phyloP scores from a whole-genome alignment of 2,888 invertebrate genomes.

The Adelphocoris suturalis region DNA sequence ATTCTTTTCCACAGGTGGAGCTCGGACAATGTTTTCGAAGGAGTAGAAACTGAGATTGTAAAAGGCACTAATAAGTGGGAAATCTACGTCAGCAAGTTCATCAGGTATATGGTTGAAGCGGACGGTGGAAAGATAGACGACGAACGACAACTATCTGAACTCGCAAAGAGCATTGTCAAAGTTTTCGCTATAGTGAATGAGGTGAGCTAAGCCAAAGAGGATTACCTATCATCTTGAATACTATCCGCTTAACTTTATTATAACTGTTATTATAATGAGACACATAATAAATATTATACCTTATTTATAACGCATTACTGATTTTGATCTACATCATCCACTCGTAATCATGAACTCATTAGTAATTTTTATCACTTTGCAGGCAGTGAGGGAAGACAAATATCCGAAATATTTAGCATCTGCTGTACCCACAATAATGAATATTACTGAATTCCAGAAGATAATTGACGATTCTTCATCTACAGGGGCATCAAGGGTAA shows the following conservation, averaged over 20 bases:
- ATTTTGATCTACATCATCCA: too few species aligned
- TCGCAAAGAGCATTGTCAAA: constrained; percentile 21
- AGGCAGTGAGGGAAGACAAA: constrained; percentile 44
- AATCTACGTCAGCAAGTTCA: constrained; percentile 22
- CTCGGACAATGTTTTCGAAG: background rate
- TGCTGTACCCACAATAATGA: constrained; percentile 25
- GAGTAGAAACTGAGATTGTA: background rate
- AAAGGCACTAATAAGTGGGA: constrained; percentile 3
- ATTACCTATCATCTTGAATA: background rate
- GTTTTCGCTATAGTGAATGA: constrained; percentile 5
- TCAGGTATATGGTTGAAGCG: constrained; percentile 53
- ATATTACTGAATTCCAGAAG: constrained; percentile 34
- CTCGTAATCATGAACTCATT: too few species aligned
- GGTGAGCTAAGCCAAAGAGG: constrained; percentile 4
- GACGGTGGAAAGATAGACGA: constrained; percentile 25
- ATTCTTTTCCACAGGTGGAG: constrained; percentile 11
- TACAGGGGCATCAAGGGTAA: constrained; percentile 40
- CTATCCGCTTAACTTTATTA: background rate
- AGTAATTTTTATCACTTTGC: background rate
- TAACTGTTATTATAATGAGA: too few species aligned
- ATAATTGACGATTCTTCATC: constrained; percentile 15
- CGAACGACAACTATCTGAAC: background rate
- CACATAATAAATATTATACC: too few species aligned
- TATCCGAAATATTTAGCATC: constrained; percentile 29
- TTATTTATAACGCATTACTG: too few species aligned